Conservation (phyloP, 1,140 invertebrate genomes). For the Aricia agestis region DNA sequence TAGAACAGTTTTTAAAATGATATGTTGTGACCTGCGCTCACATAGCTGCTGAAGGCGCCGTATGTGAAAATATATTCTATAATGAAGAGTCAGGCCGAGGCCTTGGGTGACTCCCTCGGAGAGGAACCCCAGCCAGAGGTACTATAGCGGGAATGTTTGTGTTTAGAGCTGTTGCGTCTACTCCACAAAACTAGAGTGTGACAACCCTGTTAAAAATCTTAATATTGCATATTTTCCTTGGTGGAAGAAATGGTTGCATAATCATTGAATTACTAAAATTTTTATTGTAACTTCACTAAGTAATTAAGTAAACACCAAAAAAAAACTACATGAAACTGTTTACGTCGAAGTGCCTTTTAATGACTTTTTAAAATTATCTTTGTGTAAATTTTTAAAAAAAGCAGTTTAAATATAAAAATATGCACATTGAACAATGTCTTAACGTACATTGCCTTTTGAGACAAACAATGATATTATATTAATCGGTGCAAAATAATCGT, state of each 20-base stretch:
- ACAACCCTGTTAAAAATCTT: neutral
- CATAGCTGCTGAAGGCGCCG: conserved; percentile 94
- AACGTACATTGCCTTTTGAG: neutral
- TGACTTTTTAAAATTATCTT: too few species aligned
- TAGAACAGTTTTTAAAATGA: neutral
- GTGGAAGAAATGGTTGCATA: neutral
- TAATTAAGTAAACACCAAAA: neutral
- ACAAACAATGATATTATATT: neutral
- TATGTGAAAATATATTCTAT: conserved; percentile 96
- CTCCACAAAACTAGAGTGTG: neutral
- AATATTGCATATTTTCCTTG: neutral
- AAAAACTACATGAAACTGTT: too few species aligned
- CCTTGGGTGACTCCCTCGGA: conserved; percentile 82
- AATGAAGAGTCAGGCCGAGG: conserved; percentile 93
- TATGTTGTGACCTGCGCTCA: conserved; percentile 29
- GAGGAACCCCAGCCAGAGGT: conserved; percentile 74
- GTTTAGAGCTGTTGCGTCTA: conserved; percentile 15
- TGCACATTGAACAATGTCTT: too few species aligned
- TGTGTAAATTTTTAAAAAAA: too few species aligned
- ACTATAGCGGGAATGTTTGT: conserved; percentile 27
- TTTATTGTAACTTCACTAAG: neutral
- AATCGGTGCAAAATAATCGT: neutral
- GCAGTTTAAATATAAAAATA: too few species aligned
- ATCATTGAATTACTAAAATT: neutral
- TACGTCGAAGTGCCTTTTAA: too few species aligned